Percentiles rank a stretch among this genome's conserved stretches.
These are phyloP conservation scores for Connochaetes taurinus DNA, from an alignment of 2,113 vertebrate genomes.

Conservation along the genomic window DNA sequence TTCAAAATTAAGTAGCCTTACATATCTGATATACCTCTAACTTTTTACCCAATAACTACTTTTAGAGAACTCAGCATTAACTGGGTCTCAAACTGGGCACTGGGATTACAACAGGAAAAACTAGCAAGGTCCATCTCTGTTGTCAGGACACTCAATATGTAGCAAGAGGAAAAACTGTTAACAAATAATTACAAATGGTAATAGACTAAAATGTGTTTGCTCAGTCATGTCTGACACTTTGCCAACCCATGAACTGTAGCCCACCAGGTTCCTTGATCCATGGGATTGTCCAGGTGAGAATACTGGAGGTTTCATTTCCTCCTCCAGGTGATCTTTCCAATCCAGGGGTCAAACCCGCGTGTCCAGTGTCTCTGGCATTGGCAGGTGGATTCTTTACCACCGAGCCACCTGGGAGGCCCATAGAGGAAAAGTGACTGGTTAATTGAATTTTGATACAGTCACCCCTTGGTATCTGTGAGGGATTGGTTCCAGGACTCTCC, in stretches of 20 bases:
- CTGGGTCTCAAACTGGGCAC: neutral
- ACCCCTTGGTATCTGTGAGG: neutral
- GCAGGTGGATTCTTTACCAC: neutral
- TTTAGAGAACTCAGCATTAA: neutral
- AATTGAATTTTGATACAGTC: neutral
- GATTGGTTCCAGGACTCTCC: neutral
- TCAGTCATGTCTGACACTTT: neutral
- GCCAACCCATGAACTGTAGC: neutral
- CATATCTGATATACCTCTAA: neutral
- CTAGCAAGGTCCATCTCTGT: neutral
- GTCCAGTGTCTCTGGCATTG: neutral
- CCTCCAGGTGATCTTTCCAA: neutral
- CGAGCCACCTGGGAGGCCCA: neutral
- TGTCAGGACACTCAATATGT: neutral
- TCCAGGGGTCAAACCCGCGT: accelerated
- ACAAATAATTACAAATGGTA: neutral
- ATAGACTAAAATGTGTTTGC: neutral
- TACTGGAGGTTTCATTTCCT: neutral
- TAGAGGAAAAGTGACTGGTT: neutral
- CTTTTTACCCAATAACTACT: neutral
- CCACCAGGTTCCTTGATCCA: neutral
- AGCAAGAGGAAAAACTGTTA: neutral
- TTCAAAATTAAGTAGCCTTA: neutral
- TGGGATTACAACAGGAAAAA: neutral
- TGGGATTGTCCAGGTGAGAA: neutral